These are phyloP conservation scores for Poecile atricapillus DNA, from an alignment of 2,113 vertebrate species.

Conservation along the genomic window DNA sequence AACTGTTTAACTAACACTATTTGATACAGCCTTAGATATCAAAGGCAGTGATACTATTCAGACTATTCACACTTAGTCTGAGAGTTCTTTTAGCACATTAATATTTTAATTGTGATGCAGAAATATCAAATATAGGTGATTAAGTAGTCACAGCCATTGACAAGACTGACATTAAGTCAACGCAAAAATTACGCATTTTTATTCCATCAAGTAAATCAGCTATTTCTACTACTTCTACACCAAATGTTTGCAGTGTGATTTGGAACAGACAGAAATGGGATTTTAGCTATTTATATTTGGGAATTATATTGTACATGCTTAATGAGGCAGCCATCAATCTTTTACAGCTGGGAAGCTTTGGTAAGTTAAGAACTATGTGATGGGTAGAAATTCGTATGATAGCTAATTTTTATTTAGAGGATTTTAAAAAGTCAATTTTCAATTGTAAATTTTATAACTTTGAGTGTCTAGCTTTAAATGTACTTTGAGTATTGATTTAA, in stretches of 20 bases:
- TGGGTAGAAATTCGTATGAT: background rate
- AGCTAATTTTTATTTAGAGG: background rate
- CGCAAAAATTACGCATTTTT: background rate
- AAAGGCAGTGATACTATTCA: background rate
- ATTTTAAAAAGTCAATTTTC: background rate
- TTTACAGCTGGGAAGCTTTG: background rate
- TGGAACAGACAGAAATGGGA: background rate
- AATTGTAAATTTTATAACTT: background rate
- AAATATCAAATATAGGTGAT: background rate
- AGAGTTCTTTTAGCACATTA: background rate
- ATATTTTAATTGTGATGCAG: background rate
- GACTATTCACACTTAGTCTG: background rate
- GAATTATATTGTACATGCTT: background rate
- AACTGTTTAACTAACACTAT: background rate
- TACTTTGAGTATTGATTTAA: background rate
- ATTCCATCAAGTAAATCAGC: background rate
- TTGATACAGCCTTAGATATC: background rate
- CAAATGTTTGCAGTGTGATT: background rate
- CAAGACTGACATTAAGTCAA: background rate
- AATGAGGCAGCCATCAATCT: background rate
- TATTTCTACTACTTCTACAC: background rate
- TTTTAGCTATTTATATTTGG: background rate
- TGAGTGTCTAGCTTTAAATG: background rate
- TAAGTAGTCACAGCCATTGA: background rate
- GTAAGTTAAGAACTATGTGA: background rate